These are phyloP conservation scores for human (Homo sapiens) DNA, from an alignment of 2,113 vertebrate species.

Conservation along the genomic window DNA sequence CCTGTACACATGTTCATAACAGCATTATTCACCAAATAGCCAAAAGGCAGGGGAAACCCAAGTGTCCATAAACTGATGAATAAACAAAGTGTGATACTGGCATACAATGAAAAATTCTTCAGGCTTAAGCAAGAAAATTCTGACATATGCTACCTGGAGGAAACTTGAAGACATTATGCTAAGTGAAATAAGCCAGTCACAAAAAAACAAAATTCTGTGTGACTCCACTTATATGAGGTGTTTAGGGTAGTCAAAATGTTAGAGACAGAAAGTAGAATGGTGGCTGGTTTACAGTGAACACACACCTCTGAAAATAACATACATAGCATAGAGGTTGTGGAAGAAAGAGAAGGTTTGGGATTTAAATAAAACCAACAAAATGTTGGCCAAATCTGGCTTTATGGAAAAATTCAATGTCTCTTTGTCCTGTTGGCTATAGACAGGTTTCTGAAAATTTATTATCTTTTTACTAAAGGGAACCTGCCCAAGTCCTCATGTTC, in stretches of 20 bases:
- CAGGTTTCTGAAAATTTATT: background rate
- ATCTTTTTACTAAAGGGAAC: background rate
- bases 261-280: background rate
- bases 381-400: background rate
- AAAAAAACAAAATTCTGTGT: background rate
- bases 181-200: background rate
- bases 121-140: background rate
- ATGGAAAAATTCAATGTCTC: background rate
- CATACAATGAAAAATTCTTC: background rate
- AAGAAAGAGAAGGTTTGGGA: background rate
- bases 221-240: background rate
- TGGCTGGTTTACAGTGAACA: background rate
- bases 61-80: background rate
- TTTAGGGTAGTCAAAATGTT: background rate
- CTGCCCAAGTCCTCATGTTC: background rate
- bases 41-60: background rate
- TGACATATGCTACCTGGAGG: background rate
- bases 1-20: background rate
- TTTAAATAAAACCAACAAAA: background rate
- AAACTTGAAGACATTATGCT: background rate
- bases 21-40: background rate
- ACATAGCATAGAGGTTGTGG: background rate
- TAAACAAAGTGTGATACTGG: background rate
- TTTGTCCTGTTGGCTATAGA: background rate
- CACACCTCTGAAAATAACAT: background rate